A percentile compares a stretch with the other conserved stretches of the same genome.
Evolutionary conservation across 1,140 invertebrate species (phyloP).

Genomic region (Caenorhabditis remanei): DNA sequence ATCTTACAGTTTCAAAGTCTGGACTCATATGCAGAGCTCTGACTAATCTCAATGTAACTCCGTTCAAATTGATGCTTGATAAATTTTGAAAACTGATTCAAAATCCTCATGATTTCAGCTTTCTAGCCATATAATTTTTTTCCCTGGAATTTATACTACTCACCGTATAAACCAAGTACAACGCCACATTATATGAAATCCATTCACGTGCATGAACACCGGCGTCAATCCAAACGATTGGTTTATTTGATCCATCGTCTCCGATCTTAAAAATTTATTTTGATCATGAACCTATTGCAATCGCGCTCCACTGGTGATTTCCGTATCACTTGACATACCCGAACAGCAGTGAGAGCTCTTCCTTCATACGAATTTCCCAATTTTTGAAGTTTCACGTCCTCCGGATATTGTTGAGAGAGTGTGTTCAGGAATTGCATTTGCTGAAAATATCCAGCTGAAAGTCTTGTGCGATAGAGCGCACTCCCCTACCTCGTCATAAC

Average conservation of each 20-base stretch:
- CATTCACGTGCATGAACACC: constrained; percentile 78
- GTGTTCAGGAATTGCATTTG: constrained; percentile 50
- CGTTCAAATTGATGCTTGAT: too few species aligned
- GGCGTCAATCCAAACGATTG: constrained; percentile 74
- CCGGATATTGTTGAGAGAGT: constrained; percentile 15
- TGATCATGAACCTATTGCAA: too few species aligned
- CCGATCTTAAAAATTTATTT: background rate
- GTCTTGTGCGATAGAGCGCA: background rate
- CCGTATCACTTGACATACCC: background rate
- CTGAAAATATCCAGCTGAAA: background rate
- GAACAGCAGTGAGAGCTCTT: constrained; percentile 3
- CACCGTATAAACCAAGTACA: constrained; percentile 71
- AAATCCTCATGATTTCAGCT: too few species aligned
- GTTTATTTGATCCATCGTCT: constrained; percentile 56
- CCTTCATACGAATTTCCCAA: constrained; percentile 47
- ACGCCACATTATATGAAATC: constrained; percentile 73
- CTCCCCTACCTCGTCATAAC: constrained; percentile 16
- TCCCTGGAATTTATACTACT: background rate
- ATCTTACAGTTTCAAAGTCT: too few species aligned
- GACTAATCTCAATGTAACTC: too few species aligned
- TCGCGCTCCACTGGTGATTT: too few species aligned
- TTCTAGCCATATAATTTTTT: too few species aligned
- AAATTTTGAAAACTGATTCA: background rate
- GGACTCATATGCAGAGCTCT: too few species aligned
- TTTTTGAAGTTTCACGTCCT: constrained; percentile 36